These are phyloP conservation scores for Drosophila anceps DNA, from an alignment of 2,888 invertebrate species.

Conservation along the genomic window DNA sequence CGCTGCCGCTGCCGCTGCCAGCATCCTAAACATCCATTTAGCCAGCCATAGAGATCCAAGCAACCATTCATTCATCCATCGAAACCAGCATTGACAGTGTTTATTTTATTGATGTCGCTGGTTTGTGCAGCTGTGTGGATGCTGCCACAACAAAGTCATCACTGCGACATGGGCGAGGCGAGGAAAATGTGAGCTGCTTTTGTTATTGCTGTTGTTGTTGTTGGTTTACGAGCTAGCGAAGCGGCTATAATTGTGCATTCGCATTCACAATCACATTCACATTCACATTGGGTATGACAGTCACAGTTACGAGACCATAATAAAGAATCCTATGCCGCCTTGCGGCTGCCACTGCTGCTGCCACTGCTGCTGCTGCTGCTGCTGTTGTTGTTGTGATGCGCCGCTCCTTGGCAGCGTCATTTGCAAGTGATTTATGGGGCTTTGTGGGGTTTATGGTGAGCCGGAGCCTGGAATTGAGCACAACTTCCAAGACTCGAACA, in stretches of 20 bases:
- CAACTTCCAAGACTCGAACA: slow-evolving; percentile 47
- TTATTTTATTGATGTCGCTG: slow-evolving; percentile 78
- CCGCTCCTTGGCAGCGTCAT: slow-evolving; percentile 62
- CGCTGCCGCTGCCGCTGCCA: slow-evolving; percentile 21
- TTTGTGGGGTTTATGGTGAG: slow-evolving; percentile 35
- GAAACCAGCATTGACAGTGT: slow-evolving; percentile 63
- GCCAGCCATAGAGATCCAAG: slow-evolving; percentile 18
- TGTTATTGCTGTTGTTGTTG: slow-evolving; percentile 35
- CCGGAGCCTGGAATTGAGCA: slow-evolving; percentile 7
- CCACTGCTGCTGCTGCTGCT: neutral
- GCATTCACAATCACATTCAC: slow-evolving; percentile 50
- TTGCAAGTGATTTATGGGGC: slow-evolving; percentile 78
- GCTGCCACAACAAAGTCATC: slow-evolving; percentile 63
- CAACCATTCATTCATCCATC: slow-evolving; percentile 23
- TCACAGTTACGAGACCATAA: slow-evolving; percentile 42
- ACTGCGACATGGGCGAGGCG: slow-evolving; percentile 12
- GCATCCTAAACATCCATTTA: slow-evolving; percentile 50
- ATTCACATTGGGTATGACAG: slow-evolving; percentile 50
- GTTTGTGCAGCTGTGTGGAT: slow-evolving; percentile 34
- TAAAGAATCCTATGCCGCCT: slow-evolving; percentile 39
- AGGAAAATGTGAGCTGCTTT: slow-evolving; percentile 38
- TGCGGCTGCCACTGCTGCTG: slow-evolving; percentile 8
- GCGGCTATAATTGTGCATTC: slow-evolving; percentile 80
- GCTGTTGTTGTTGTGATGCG: neutral
- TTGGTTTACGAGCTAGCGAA: slow-evolving; percentile 77